Conservation (phyloP, 2,797 vertebrate genomes). For the Rhodeus uyekii region DNA sequence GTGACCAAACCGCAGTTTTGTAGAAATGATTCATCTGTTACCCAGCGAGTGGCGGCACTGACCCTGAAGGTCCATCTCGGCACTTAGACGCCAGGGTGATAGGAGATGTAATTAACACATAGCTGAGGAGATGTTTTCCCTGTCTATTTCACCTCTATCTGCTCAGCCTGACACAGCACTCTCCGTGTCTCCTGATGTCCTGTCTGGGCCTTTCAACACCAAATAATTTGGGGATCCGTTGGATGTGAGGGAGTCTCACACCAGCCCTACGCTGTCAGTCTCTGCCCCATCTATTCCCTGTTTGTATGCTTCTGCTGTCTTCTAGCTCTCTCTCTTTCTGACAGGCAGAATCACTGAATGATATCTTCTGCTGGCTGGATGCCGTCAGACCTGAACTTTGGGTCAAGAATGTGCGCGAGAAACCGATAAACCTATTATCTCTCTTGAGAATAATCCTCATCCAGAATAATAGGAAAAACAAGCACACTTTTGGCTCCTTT, state of each 20-base stretch:
- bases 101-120: constrained; percentile 37
- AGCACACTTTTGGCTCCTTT: background rate
- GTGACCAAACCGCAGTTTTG: background rate
- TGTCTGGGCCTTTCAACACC: constrained; percentile 49
- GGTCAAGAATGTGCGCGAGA: constrained; percentile 31
- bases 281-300: background rate
- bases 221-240: constrained; percentile 47
- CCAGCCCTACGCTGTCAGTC: constrained; percentile 5
- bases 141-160: constrained; percentile 27
- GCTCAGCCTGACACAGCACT: constrained; percentile 20
- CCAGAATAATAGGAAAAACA: background rate
- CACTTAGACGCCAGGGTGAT: constrained; percentile 6
- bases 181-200: constrained; percentile 35
- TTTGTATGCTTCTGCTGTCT: constrained; percentile 53
- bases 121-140: constrained; percentile 17
- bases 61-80: background rate
- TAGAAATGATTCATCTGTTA: background rate
- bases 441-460: constrained; percentile 14
- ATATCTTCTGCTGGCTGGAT: constrained; percentile 20
- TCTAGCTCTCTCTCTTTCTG: constrained; percentile 51
- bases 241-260: constrained; percentile 32
- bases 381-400: background rate
- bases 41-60: background rate
- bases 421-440: constrained; percentile 29
- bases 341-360: constrained; percentile 12